A percentile compares a stretch with the other conserved stretches of the same genome.
phyloP scores from a whole-genome alignment of 2,113 vertebrate species.

The Otocyon megalotis region DNA sequence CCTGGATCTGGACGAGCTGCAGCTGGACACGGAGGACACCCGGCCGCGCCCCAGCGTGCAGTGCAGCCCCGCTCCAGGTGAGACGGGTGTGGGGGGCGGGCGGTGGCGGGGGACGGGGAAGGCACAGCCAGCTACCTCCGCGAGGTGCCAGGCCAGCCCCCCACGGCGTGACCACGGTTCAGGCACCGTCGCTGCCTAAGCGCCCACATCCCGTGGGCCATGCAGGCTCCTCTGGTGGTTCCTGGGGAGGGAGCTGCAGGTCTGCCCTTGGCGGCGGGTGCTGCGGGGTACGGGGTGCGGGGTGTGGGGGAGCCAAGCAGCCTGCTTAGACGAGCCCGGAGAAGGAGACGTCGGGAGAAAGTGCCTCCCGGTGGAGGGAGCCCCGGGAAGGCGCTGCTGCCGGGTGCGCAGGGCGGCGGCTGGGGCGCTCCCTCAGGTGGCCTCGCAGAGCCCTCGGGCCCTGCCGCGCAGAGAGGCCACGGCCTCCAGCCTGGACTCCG shows the following conservation, averaged over 20 bases:
- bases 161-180: neutral
- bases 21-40: constrained; percentile 92
- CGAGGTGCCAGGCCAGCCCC: neutral
- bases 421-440: no score
- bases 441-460: no score
- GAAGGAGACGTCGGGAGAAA: no score
- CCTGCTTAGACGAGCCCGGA: neutral
- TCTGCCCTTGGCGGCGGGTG: neutral
- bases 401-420: no score
- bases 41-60: constrained; percentile 93
- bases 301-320: neutral
- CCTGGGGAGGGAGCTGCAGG: neutral
- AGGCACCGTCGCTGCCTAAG: neutral
- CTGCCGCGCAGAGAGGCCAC: no score
- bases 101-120: neutral
- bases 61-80: constrained; percentile 95
- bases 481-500: no score
- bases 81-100: neutral
- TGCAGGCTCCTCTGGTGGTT: neutral
- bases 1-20: constrained; percentile 94
- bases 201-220: neutral
- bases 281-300: accelerated
- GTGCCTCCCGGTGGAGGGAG: no score
- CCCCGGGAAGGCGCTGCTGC: no score
- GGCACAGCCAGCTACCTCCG: no score